phyloP scores from a whole-genome alignment of 2,797 vertebrate species.

The Xyrichtys novacula region DNA sequence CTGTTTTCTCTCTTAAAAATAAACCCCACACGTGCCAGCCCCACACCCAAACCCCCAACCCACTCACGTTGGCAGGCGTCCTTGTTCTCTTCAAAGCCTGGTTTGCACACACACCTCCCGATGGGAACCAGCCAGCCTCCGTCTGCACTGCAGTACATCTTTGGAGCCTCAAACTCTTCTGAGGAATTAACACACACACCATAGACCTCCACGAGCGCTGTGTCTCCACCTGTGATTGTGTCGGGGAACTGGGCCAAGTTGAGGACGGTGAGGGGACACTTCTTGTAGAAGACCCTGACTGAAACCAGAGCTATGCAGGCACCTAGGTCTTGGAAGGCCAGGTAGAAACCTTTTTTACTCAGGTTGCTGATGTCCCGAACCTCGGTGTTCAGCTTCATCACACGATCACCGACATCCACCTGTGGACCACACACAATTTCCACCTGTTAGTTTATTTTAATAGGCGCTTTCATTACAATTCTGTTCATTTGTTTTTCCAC shows the following conservation, averaged over 20 bases:
- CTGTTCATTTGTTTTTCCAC: not conserved
- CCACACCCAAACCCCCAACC: not conserved
- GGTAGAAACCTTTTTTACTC: constrained; percentile 88
- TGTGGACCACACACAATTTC: constrained; percentile 25
- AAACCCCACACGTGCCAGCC: not conserved
- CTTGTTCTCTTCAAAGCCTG: constrained; percentile 88
- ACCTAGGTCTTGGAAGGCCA: constrained; percentile 89
- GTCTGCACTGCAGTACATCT: constrained; percentile 91
- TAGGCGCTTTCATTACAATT: constrained; percentile 2
- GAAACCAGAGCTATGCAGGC: constrained; percentile 90
- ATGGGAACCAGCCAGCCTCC: constrained; percentile 91
- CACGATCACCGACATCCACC: constrained; percentile 89
- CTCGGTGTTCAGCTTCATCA: constrained; percentile 91
- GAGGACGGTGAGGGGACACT: constrained; percentile 86
- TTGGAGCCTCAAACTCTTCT: constrained; percentile 87
- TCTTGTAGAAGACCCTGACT: constrained; percentile 89
- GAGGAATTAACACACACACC: constrained; percentile 87
- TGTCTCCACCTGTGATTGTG: constrained; percentile 89
- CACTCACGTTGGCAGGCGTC: constrained; percentile 88
- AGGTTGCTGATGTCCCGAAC: constrained; percentile 89
- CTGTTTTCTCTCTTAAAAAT: constrained; percentile 23
- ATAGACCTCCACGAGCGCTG: constrained; percentile 88
- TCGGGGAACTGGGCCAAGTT: constrained; percentile 89
- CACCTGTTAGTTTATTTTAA: constrained; percentile 1
- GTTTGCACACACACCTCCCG: constrained; percentile 88